Evolutionary conservation across 1,140 invertebrate species (phyloP).

Genomic region (Apis dorsata): DNA sequence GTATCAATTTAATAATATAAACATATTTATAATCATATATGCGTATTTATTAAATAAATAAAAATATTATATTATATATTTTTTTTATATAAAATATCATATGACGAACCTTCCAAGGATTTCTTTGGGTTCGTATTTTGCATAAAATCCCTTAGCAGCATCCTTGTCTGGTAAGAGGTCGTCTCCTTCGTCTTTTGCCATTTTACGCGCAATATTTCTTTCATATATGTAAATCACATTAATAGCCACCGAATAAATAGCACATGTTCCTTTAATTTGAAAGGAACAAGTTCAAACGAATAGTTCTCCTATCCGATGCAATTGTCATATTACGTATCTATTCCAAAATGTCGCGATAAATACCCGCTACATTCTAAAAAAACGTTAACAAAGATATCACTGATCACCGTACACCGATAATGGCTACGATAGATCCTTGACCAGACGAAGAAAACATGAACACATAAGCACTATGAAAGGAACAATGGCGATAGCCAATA

Average conservation of each 20-base stretch:
- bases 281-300: conserved; percentile 25
- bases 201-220: conserved; percentile 65
- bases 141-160: conserved; percentile 96
- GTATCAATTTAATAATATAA: conserved; percentile 32
- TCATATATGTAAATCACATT: conserved; percentile 39
- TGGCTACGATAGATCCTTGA: conserved; percentile 17
- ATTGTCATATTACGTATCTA: conserved; percentile 42
- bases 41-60: conserved; percentile 11
- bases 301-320: conserved; percentile 21
- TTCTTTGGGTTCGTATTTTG: conserved; percentile 99
- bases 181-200: conserved; percentile 91
- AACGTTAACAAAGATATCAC: conserved; percentile 37
- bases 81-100: conserved; percentile 36
- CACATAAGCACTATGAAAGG: conserved; percentile 21
- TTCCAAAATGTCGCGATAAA: background rate
- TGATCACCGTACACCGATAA: conserved; percentile 14
- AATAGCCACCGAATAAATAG: conserved; percentile 27
- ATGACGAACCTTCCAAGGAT: conserved; percentile 93
- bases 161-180: conserved; percentile 93
- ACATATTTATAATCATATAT: conserved; percentile 18
- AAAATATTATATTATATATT: conserved; percentile 28
- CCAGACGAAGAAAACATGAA: conserved; percentile 17
- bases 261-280: conserved; percentile 38
- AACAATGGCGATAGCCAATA: conserved; percentile 42
- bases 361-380: conserved; percentile 14